Evolutionary conservation across 92 coral and sea anemone species (phyloP).

Genomic region (Epizoanthus fatuus): DNA sequence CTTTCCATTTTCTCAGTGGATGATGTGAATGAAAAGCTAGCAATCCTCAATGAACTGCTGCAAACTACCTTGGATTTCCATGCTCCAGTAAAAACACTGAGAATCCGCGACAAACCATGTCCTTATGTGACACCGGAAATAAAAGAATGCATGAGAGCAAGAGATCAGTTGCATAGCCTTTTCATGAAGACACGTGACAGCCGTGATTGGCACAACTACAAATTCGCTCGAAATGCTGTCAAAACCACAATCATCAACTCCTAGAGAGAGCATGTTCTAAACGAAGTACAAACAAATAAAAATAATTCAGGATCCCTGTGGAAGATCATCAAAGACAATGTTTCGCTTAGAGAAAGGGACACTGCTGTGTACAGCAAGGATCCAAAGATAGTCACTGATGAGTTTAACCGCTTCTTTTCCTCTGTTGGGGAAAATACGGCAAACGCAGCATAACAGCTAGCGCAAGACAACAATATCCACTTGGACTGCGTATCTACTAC

Average conservation of each 20-base stretch:
- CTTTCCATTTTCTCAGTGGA: constrained; percentile 25
- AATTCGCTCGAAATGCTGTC: constrained; percentile 48
- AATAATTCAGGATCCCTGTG: constrained; percentile 39
- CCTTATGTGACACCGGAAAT: constrained; percentile 64
- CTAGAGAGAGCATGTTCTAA: constrained; percentile 45
- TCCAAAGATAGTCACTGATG: constrained; percentile 29
- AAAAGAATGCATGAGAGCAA: constrained; percentile 45
- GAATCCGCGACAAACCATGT: constrained; percentile 60
- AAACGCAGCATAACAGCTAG: constrained; percentile 25
- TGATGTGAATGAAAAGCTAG: constrained; percentile 55
- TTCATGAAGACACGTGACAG: constrained; percentile 46
- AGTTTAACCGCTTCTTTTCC: constrained; percentile 48
- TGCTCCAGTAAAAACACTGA: constrained; percentile 61
- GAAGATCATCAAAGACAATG: not conserved
- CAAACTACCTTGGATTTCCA: constrained; percentile 47
- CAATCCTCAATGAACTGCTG: constrained; percentile 42
- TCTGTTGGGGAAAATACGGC: constrained; percentile 47
- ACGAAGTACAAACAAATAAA: constrained; percentile 52
- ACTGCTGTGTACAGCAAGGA: constrained; percentile 25
- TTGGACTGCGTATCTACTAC: too few relatives aligned
- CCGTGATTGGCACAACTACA: constrained; percentile 45
- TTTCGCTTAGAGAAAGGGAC: not conserved
- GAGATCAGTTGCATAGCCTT: constrained; percentile 49
- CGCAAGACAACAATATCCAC: too few relatives aligned
- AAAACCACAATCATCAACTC: constrained; percentile 55